A percentile compares a stretch with the other conserved stretches of the same genome.
Conservation (phyloP, 2,113 vertebrate genomes). For the Malurus alboscapulatus region DNA sequence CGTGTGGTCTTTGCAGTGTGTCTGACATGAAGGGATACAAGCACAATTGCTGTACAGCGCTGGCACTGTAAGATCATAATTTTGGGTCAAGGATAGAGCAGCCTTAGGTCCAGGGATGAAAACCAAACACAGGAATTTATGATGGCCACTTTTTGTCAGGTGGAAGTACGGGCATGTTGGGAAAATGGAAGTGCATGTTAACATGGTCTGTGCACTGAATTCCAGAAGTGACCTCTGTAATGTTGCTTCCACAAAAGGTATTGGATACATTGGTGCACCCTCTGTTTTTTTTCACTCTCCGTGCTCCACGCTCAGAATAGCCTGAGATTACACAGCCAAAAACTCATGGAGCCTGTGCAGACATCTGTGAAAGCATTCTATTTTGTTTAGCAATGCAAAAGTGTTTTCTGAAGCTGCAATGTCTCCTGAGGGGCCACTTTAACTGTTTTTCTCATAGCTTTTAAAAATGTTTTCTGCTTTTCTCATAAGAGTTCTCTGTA, state of each 20-base stretch:
- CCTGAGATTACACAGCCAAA: neutral
- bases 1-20: fast-evolving
- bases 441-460: neutral
- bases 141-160: neutral
- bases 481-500: neutral
- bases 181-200: neutral
- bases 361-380: neutral
- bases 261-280: neutral
- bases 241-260: neutral
- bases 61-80: neutral
- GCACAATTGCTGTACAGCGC: neutral
- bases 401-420: neutral
- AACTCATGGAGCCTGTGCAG: neutral
- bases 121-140: neutral
- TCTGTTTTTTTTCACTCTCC: neutral
- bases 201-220: neutral
- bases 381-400: neutral
- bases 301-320: neutral
- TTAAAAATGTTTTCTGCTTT: neutral
- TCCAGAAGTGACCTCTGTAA: neutral
- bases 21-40: neutral
- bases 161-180: neutral
- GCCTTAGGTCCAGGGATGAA: neutral
- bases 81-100: neutral
- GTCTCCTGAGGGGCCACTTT: neutral